phyloP scores from a whole-genome alignment of 2,888 invertebrate species.

The Deroplatys truncata region DNA sequence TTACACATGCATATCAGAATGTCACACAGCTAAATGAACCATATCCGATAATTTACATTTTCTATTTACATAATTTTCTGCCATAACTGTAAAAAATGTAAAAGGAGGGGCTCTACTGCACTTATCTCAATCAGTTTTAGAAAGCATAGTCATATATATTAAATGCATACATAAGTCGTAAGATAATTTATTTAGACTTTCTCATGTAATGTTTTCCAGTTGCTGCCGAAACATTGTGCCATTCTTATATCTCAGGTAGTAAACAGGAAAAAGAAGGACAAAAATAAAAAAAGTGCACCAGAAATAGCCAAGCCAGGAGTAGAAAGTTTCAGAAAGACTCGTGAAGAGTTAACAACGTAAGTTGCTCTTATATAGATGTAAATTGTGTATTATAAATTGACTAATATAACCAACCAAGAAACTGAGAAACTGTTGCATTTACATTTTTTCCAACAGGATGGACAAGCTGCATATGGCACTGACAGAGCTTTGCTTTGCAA shows the following conservation, averaged over 20 bases:
- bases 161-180: too few relatives aligned
- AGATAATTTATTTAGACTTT: neutral
- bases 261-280: slow-evolving; percentile 88
- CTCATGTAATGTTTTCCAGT: slow-evolving; percentile 37
- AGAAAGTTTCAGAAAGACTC: slow-evolving; percentile 92
- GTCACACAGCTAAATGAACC: too few relatives aligned
- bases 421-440: neutral
- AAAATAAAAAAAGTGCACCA: slow-evolving; percentile 73
- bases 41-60: too few relatives aligned
- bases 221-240: slow-evolving; percentile 93
- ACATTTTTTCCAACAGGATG: slow-evolving; percentile 56
- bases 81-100: too few relatives aligned
- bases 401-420: neutral
- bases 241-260: slow-evolving; percentile 82
- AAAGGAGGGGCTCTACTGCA: too few relatives aligned
- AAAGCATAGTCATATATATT: too few relatives aligned
- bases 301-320: slow-evolving; percentile 90
- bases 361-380: slow-evolving; percentile 18
- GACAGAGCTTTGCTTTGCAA: slow-evolving; percentile 94
- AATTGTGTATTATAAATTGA: neutral
- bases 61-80: too few relatives aligned
- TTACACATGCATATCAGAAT: too few relatives aligned
- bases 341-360: slow-evolving; percentile 89
- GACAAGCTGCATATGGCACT: slow-evolving; percentile 98
- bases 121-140: too few relatives aligned